phyloP scores from a whole-genome alignment of 2,113 vertebrate species.

The Rhinoptilus africanus region DNA sequence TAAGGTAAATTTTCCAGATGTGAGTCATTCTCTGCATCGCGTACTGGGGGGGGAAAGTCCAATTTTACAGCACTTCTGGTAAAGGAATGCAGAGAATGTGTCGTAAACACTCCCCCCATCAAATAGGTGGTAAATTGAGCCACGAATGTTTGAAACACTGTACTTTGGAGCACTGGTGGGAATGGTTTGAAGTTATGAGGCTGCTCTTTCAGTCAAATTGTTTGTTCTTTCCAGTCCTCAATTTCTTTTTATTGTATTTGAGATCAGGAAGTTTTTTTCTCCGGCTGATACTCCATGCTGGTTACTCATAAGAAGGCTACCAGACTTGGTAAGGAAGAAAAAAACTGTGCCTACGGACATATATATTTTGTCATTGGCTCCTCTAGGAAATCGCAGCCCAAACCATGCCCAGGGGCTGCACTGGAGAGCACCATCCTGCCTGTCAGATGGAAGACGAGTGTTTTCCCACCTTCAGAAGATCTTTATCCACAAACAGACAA shows the following conservation, averaged over 20 bases:
- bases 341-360: not conserved
- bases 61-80: slow-evolving; percentile 9
- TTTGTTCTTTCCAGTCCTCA: not conserved
- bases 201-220: not conserved
- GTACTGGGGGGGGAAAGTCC: not conserved
- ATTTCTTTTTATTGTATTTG: not conserved
- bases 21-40: not conserved
- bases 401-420: not conserved
- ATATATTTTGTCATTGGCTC: not conserved
- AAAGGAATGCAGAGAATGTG: slow-evolving; percentile 46
- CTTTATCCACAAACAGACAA: not conserved
- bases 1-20: slow-evolving; percentile 22
- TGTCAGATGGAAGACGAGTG: not conserved
- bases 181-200: not conserved
- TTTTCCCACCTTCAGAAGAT: not conserved
- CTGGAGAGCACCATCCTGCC: not conserved
- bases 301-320: not conserved
- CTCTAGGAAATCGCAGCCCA: not conserved
- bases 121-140: slow-evolving; percentile 20
- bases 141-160: not conserved
- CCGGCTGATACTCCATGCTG: not conserved
- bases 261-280: not conserved
- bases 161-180: not conserved
- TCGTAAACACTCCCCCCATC: not conserved
- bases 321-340: not conserved